Conservation (phyloP, 2,797 vertebrate genomes). For the Chaetophractus vellerosus region DNA sequence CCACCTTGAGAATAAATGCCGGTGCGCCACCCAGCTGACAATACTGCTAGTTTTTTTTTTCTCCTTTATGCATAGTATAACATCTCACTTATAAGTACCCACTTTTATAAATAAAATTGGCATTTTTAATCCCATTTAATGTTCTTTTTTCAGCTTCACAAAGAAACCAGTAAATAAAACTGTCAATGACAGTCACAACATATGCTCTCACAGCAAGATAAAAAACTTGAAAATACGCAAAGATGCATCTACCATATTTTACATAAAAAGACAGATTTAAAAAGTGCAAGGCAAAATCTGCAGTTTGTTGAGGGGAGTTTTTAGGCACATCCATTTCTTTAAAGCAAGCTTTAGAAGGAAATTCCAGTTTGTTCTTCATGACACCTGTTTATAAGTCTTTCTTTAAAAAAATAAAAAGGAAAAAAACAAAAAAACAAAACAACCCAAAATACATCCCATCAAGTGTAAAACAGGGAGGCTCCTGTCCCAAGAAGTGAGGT, state of each 20-base stretch:
- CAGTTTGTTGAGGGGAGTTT: slow-evolving; percentile 87
- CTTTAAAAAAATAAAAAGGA: slow-evolving; percentile 74
- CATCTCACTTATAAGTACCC: slow-evolving; percentile 89
- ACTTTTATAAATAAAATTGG: slow-evolving; percentile 92
- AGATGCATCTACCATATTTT: slow-evolving; percentile 92
- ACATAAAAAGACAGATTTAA: slow-evolving; percentile 94
- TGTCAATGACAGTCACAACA: slow-evolving; percentile 91
- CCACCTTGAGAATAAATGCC: slow-evolving; percentile 83
- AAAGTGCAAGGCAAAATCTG: slow-evolving; percentile 94
- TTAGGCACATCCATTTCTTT: slow-evolving; percentile 92
- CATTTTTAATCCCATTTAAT: slow-evolving; percentile 88
- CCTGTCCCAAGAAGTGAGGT: slow-evolving; percentile 70
- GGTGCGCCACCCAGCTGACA: slow-evolving; percentile 85
- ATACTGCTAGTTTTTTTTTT: slow-evolving; percentile 81
- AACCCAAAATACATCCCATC: slow-evolving; percentile 85
- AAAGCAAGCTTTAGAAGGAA: slow-evolving; percentile 91
- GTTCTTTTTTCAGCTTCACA: slow-evolving; percentile 92
- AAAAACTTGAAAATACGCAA: slow-evolving; percentile 92
- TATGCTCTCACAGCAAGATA: slow-evolving; percentile 92
- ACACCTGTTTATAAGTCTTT: slow-evolving; percentile 90
- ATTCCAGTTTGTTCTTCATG: slow-evolving; percentile 92
- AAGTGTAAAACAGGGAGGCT: slow-evolving; percentile 83
- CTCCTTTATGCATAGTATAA: slow-evolving; percentile 90
- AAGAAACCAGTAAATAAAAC: slow-evolving; percentile 94
- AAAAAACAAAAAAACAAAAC: slow-evolving; percentile 62